A percentile compares a stretch with the other conserved stretches of the same genome.
Conservation (phyloP, 2,113 vertebrate species). For the Anolis sagrei region DNA sequence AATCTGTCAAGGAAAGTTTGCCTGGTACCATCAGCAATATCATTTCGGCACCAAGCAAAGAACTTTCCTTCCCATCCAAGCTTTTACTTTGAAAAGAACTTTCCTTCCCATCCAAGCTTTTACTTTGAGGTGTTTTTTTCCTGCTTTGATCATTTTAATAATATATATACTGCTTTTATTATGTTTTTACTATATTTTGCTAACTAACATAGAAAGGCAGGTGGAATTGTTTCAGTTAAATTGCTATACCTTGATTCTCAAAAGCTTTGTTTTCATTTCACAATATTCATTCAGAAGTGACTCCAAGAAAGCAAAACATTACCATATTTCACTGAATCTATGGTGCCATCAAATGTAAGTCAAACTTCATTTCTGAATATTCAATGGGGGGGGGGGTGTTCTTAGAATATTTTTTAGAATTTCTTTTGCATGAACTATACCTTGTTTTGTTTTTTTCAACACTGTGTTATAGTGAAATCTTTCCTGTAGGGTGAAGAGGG, state of each 20-base stretch:
- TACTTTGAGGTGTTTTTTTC: not conserved
- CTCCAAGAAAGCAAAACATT: not conserved
- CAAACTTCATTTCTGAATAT: too few species aligned
- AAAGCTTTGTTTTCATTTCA: not conserved
- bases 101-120: too few species aligned
- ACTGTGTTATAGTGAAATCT: too few species aligned
- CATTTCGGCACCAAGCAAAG: not conserved
- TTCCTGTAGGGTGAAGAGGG: too few species aligned
- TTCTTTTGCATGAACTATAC: too few species aligned
- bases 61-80: not conserved
- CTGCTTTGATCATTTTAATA: not conserved
- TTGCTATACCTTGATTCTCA: not conserved
- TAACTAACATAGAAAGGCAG: not conserved
- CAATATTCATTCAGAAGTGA: not conserved
- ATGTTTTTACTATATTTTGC: not conserved
- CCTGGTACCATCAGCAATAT: not conserved
- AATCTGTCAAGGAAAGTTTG: not conserved
- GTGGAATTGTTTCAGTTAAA: not conserved
- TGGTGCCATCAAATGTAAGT: too few species aligned
- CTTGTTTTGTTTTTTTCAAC: too few species aligned
- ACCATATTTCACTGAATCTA: too few species aligned
- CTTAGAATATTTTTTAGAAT: too few species aligned
- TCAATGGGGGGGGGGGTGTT: too few species aligned
- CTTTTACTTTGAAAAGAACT: too few species aligned
- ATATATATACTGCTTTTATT: not conserved